Base-by-base conservation (phyloP, 2,113 vertebrate species). In the Holacanthus passer region DNA sequence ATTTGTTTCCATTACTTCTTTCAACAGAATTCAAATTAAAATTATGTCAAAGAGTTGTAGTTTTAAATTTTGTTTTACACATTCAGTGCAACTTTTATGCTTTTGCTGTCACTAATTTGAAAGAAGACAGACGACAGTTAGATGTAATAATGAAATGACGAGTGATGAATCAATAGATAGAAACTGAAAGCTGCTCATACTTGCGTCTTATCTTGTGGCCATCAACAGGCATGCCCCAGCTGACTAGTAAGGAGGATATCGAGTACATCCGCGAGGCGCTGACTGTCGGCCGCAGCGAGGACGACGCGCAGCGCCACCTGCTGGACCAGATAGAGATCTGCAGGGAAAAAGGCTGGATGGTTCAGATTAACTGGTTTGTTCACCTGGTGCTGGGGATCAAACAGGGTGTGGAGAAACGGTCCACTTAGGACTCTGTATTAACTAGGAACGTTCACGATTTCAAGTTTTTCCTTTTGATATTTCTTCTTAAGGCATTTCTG, bases 341-440 rank as follows among this genome's bases (percentile, higher is more conserved):
- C 93, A 94, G 97, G 88, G 98, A 99, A 89, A 99, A 99, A 87
- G 98, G 98, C 70, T 99, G 98, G 98, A 99, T 98, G 5, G 98
- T 99, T 55, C 98, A 99, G 85, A 97, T 99, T 87, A 99, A 99
- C 91, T 99, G 98, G 98, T 99, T 99, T 88, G 94, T 99, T 58
- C 98, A 99, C 78, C 95, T 99, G 91, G 98, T 99, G 78, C 96
- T 99, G 59, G 98, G 98, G 70, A 99, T 99, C 92, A 99, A 99
- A 85, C 98, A 99, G 94, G 98, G 98, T 11, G 97, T 97, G 78
- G 98, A 99, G 86, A 99, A 99, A 82, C 96, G 97, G 27, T 99
- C 97, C 45, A 97, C 89, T 13, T 94, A 89, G 62, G 24, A 41
- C 52, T 62, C 59, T 31, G 22, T 7, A 0, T 16, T 1, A 29